Percentiles rank a stretch among this genome's conserved stretches.
Conservation (phyloP, 2,113 vertebrate genomes). For the Pollimyrus isidori region DNA sequence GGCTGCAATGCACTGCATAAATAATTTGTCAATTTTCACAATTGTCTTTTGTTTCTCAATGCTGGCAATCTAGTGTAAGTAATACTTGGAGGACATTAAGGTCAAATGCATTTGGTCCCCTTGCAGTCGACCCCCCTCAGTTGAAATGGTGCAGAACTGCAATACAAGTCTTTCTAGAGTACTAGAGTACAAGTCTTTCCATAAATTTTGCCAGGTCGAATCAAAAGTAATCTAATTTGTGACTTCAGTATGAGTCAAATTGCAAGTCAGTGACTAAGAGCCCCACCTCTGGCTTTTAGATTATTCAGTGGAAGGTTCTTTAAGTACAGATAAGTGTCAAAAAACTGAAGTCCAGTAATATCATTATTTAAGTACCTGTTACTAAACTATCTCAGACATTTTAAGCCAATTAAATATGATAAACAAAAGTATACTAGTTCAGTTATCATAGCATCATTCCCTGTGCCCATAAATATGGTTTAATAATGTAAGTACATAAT, state of each 20-base stretch:
- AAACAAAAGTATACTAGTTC: background rate
- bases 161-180: too few species aligned
- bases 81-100: background rate
- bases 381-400: background rate
- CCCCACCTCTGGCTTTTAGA: background rate
- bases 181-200: background rate
- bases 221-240: background rate
- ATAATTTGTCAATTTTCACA: background rate
- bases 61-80: background rate
- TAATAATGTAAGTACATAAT: background rate
- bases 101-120: background rate
- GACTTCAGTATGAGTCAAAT: background rate
- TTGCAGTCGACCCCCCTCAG: background rate
- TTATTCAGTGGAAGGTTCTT: background rate
- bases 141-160: background rate
- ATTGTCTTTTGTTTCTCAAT: background rate
- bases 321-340: background rate
- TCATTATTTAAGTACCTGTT: background rate
- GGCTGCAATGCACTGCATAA: background rate
- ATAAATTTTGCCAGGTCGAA: background rate
- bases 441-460: background rate
- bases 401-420: background rate
- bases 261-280: background rate
- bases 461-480: background rate
- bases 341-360: background rate